Conservation (phyloP, 2,797 vertebrate species). For the Epinephelus coioides region DNA sequence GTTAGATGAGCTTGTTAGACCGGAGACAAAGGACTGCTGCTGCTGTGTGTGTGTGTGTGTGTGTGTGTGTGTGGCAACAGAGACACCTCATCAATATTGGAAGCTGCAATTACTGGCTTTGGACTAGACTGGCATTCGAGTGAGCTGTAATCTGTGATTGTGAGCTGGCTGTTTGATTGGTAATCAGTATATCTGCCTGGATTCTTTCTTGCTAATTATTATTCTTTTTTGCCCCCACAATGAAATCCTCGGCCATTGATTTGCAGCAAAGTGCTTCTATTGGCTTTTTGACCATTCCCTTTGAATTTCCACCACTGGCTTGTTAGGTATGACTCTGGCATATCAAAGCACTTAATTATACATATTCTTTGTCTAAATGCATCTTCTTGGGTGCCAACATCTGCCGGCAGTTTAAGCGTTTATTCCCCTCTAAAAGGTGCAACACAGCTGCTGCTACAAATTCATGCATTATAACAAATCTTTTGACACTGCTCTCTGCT, state of each 20-base stretch:
- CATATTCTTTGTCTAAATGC: conserved; percentile 28
- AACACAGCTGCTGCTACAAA: conserved; percentile 18
- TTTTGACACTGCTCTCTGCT: conserved; percentile 40
- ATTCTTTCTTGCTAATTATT: conserved; percentile 72
- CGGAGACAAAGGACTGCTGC: conserved; percentile 61
- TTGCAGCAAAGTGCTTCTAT: conserved; percentile 57
- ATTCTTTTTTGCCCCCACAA: conserved; percentile 42
- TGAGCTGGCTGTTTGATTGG: conserved; percentile 69
- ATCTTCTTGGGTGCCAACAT: conserved; percentile 20
- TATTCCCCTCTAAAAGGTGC: conserved; percentile 9
- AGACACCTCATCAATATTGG: conserved; percentile 76
- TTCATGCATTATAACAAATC: conserved; percentile 33
- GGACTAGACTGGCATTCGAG: conserved; percentile 64
- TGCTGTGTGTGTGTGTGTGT: conserved; percentile 40
- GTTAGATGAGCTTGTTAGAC: conserved; percentile 71
- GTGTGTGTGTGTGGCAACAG: conserved; percentile 38
- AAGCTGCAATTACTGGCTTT: conserved; percentile 77
- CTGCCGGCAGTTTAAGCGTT: conserved; percentile 12
- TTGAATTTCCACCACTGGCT: conserved; percentile 38
- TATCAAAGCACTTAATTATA: conserved; percentile 38
- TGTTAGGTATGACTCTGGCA: conserved; percentile 29
- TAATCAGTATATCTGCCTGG: conserved; percentile 72
- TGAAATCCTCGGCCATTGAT: conserved; percentile 62
- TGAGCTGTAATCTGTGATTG: conserved; percentile 66
- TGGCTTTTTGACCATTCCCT: conserved; percentile 54